phyloP scores from a whole-genome alignment of 2,888 invertebrate species.

The Eristalinus aeneus region DNA sequence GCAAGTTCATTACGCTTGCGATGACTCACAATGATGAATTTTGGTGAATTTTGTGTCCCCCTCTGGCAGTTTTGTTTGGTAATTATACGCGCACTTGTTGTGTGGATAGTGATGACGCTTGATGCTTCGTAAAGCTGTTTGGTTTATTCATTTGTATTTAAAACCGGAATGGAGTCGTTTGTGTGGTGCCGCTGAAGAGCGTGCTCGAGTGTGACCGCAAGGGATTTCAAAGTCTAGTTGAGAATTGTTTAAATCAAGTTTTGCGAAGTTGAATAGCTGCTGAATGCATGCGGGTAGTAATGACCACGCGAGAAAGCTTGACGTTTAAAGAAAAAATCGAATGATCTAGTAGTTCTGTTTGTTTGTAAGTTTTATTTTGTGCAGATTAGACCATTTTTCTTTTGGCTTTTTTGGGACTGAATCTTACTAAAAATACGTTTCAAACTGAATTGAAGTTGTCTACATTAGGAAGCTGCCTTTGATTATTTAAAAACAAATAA shows the following conservation, averaged over 20 bases:
- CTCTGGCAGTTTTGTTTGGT: background rate
- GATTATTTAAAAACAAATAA: too few relatives aligned
- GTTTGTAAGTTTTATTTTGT: background rate
- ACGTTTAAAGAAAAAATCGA: too few relatives aligned
- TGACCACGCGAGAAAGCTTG: too few relatives aligned
- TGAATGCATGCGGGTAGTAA: too few relatives aligned
- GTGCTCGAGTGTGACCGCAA: background rate
- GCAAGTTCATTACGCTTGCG: background rate
- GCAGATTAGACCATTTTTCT: too few relatives aligned
- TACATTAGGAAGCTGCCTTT: too few relatives aligned
- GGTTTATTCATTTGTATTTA: background rate
- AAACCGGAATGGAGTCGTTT: background rate
- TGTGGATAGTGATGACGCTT: background rate
- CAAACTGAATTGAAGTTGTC: too few relatives aligned
- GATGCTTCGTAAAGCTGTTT: background rate
- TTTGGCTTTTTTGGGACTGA: too few relatives aligned
- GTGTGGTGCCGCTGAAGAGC: background rate
- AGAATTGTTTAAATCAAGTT: background rate
- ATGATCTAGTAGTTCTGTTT: background rate
- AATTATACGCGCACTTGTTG: background rate
- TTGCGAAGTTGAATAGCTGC: background rate
- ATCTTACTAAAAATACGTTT: too few relatives aligned
- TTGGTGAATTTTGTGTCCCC: background rate
- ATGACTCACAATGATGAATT: background rate
- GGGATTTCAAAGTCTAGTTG: background rate